Evolutionary conservation across 2,888 invertebrate species (phyloP), one percentile per base, ranked within the genome.

Genomic region (Conops quadrifasciatus): DNA sequence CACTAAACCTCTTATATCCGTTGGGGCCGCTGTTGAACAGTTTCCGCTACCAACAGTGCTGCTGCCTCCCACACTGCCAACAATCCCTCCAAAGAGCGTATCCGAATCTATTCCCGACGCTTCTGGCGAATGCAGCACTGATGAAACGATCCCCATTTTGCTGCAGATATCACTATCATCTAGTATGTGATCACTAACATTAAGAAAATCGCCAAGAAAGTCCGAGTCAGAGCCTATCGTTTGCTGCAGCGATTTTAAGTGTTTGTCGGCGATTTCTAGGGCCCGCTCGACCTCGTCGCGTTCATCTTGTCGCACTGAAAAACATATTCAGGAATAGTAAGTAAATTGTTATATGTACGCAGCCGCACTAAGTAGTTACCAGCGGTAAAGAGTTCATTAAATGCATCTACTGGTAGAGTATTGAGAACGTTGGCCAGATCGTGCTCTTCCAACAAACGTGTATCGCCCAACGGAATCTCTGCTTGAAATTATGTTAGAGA

Each of bases 211-310:
- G 67, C 80, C 83, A 63, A 86, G 78, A 71, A 85, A 84, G 75
- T 81, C 80, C 69, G 80, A 79, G 78, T 85, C 84, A 4, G 82
- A 79, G 67, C 83, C 82, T 59, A 83, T 83, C 66, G 90, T 90
- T 84, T 91, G 91, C 82, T 92, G 91, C 78, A 92, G 84, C 71
- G 91, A 91, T 83, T 91, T 90, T 24, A 91, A 90, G 81, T 91
- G 91, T 81, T 91, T 91, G 81, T 92, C 92, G 59, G 93, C 93
- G 63, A 91, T 91, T 77, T 92, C 93, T 74, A 96, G 86, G 11
- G 95, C 95, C 72, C 95, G 91, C 82, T 95, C 95, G 78, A 96
- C 86, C 83, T 95, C 95, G 77, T 95, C 95, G 47, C 94, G 92
- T 85, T 96, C 95, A 81, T 94, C 95, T 82, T 90, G 89, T 64